Evolutionary conservation across 2,888 invertebrate species (phyloP).

Genomic region (Quadroppia sp.): DNA sequence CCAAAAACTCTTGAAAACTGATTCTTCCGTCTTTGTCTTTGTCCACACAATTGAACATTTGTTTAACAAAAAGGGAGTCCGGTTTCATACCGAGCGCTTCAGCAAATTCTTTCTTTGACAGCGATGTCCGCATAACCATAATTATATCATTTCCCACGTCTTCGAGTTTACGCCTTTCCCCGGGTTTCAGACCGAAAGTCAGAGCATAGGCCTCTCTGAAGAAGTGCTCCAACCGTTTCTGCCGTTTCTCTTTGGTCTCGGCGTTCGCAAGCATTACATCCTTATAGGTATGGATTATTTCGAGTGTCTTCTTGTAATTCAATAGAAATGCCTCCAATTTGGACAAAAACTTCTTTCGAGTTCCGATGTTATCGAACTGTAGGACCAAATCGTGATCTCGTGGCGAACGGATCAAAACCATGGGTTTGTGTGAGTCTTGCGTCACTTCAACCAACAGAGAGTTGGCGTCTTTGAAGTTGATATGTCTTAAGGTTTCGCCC

Average conservation of each 20-base stretch:
- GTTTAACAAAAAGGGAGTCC: slow-evolving; percentile 88
- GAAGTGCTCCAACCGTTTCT: slow-evolving; percentile 85
- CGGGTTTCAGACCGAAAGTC: slow-evolving; percentile 82
- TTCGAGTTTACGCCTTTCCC: slow-evolving; percentile 71
- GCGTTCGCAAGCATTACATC: slow-evolving; percentile 85
- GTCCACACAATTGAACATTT: slow-evolving; percentile 96
- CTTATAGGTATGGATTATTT: slow-evolving; percentile 63
- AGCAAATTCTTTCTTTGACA: slow-evolving; percentile 88
- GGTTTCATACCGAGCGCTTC: slow-evolving; percentile 91
- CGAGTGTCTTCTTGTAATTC: slow-evolving; percentile 75
- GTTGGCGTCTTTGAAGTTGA: slow-evolving; percentile 71
- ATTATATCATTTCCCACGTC: slow-evolving; percentile 63
- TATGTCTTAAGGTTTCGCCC: slow-evolving; percentile 79
- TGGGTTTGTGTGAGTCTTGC: slow-evolving; percentile 65
- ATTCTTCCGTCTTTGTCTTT: slow-evolving; percentile 89
- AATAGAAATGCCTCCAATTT: slow-evolving; percentile 79
- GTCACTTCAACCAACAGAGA: slow-evolving; percentile 81
- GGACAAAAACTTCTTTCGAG: slow-evolving; percentile 76
- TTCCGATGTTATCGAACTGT: slow-evolving; percentile 76
- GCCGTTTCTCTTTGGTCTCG: slow-evolving; percentile 87
- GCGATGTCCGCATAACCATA: slow-evolving; percentile 85
- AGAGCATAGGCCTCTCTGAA: slow-evolving; percentile 92
- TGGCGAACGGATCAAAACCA: slow-evolving; percentile 71
- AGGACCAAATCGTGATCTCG: slow-evolving; percentile 84
- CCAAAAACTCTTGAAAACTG: slow-evolving; percentile 84